phyloP scores from a whole-genome alignment of 2,797 vertebrate species.

The Argya squamiceps region DNA sequence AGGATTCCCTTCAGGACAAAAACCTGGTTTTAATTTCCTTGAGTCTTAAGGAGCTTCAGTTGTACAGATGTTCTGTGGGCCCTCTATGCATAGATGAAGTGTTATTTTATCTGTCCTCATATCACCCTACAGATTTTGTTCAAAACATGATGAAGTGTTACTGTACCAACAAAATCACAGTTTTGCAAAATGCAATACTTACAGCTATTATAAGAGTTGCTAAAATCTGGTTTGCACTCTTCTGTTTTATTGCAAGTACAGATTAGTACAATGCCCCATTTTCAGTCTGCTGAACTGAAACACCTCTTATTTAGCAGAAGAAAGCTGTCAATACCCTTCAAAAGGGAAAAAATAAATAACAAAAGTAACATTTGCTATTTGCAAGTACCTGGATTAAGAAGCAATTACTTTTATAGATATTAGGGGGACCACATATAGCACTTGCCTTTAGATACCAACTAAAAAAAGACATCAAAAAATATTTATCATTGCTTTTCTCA shows the following conservation, averaged over 20 bases:
- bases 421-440: not conserved
- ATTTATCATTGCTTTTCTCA: not conserved
- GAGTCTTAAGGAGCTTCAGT: not conserved
- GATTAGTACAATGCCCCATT: not conserved
- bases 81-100: not conserved
- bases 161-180: not conserved
- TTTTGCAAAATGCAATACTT: not conserved
- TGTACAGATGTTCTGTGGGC: not conserved
- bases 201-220: not conserved
- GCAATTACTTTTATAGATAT: not conserved
- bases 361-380: not conserved
- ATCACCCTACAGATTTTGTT: not conserved
- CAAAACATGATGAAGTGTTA: not conserved
- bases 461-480: not conserved
- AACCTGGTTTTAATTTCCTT: not conserved
- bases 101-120: not conserved
- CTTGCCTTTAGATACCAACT: not conserved
- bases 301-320: not conserved
- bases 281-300: not conserved
- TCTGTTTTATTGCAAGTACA: not conserved
- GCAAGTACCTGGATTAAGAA: not conserved
- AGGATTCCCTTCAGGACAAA: not conserved
- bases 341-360: not conserved
- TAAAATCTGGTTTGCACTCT: not conserved
- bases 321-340: not conserved